Conservation (phyloP, 2,113 vertebrate genomes). For the Poeciliopsis prolifica region DNA sequence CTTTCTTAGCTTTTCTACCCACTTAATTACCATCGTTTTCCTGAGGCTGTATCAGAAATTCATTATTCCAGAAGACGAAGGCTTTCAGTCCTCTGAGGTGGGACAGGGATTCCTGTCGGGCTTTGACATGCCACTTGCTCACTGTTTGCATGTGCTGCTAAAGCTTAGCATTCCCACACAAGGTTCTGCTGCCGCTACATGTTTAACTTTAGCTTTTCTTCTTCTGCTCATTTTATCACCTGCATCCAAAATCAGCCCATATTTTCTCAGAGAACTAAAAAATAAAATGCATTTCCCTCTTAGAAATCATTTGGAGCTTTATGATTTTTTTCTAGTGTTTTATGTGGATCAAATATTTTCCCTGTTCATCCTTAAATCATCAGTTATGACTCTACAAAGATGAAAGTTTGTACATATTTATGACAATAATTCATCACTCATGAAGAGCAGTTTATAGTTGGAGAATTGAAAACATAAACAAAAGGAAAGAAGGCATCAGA, state of each 20-base stretch:
- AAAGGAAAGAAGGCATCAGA: too few relatives aligned
- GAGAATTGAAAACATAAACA: neutral
- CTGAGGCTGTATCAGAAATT: conserved; percentile 15
- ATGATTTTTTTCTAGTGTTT: neutral
- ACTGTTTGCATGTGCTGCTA: conserved; percentile 7
- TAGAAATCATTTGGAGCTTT: neutral
- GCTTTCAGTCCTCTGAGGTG: conserved; percentile 10
- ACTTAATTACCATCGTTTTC: conserved; percentile 14
- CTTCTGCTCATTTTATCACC: conserved; percentile 4
- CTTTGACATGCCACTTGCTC: conserved; percentile 21
- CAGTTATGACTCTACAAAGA: neutral
- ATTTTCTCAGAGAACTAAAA: too few relatives aligned
- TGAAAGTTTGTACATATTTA: too few relatives aligned
- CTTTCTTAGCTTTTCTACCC: conserved; percentile 4
- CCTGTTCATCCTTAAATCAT: neutral
- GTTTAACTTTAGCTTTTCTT: conserved; percentile 17
- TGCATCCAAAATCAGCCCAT: too few relatives aligned
- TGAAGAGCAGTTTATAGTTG: neutral
- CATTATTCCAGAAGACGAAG: conserved; percentile 27
- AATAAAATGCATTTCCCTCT: neutral
- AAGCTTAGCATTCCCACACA: conserved; percentile 4
- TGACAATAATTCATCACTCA: neutral
- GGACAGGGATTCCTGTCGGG: conserved; percentile 36
- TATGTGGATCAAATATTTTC: neutral
- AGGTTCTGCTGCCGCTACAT: conserved; percentile 1